Evolutionary conservation across 2,797 vertebrate species (phyloP).

Genomic region (Decapterus maruadsi): DNA sequence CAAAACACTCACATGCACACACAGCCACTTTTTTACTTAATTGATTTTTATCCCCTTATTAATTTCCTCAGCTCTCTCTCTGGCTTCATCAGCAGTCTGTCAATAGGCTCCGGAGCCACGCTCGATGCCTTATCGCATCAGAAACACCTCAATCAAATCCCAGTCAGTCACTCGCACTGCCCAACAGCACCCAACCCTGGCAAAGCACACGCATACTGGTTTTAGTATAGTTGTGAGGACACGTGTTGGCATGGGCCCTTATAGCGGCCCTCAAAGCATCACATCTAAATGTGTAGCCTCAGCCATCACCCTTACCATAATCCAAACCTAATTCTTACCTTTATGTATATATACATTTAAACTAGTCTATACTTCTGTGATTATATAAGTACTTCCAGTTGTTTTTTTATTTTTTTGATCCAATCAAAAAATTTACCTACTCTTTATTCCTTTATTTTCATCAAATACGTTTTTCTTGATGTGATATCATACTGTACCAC

Average conservation of each 20-base stretch:
- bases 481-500: neutral
- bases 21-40: constrained; percentile 79
- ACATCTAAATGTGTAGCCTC: neutral
- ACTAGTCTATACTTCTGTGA: constrained; percentile 45
- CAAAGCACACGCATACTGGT: constrained; percentile 14
- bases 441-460: neutral
- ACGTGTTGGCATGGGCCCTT: neutral
- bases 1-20: constrained; percentile 29
- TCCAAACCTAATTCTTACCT: neutral
- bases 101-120: constrained; percentile 81
- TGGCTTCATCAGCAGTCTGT: constrained; percentile 86
- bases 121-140: constrained; percentile 83
- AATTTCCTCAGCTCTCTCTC: constrained; percentile 77
- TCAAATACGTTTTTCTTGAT: constrained; percentile 32
- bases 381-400: constrained; percentile 33
- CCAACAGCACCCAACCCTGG: constrained; percentile 66
- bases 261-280: neutral
- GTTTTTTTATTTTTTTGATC: constrained; percentile 49
- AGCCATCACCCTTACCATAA: neutral
- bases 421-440: neutral
- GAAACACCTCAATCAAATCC: constrained; percentile 87
- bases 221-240: neutral
- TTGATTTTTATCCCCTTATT: constrained; percentile 85
- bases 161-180: constrained; percentile 82
- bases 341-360: constrained; percentile 26